Evolutionary conservation across 2,888 invertebrate species (phyloP), one percentile per base, ranked within the genome.

Genomic region (Torymus texanus): DNA sequence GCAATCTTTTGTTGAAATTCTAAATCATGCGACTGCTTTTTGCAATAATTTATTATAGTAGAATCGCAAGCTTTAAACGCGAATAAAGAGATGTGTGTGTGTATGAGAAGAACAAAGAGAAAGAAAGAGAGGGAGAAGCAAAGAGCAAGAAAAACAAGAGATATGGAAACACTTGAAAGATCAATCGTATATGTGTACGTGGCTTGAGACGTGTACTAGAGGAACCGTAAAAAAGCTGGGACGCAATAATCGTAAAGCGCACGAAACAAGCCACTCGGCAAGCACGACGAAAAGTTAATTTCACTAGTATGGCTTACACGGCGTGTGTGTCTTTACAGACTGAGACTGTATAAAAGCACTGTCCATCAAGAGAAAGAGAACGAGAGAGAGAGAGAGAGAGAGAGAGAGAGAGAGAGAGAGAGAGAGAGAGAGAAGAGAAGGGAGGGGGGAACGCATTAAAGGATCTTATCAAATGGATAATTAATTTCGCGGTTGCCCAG

Each of bases 231-330:
- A 74, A 74, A 56, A 41, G 56, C 65, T 16, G 63, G 55, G 14
- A 65, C 29, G 65, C 65, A 74, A 65, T 74, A 74, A 74, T 74
- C 74, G 58, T 74, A 74, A 65, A 73, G 55, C 14, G 21, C 50
- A 4, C 12, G 74, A 65, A 74, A 65, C 74, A 74, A 74, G 74
- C 56, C 56, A 65, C 41, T 74, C 63, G 13, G 18, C 18, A 41
- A 41, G 11, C 12, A 21, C 50, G n/a, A 18, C 14, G 74, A 65
- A 74, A 65, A 74, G 65, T 65, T 65, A 65, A 74, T 65, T 74
- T 74, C 65, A 29, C 55, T 73, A 50, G 65, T 65, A 65, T 50
- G 65, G 21, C 18, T 56, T 24, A 29, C 21, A 62, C 53, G 11
- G 2, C 5, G 53, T 12, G 53, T 70, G 59, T 50, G 58, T 58